Evolutionary conservation across 2,888 invertebrate species (phyloP).

Genomic region (Drosophila cracens): DNA sequence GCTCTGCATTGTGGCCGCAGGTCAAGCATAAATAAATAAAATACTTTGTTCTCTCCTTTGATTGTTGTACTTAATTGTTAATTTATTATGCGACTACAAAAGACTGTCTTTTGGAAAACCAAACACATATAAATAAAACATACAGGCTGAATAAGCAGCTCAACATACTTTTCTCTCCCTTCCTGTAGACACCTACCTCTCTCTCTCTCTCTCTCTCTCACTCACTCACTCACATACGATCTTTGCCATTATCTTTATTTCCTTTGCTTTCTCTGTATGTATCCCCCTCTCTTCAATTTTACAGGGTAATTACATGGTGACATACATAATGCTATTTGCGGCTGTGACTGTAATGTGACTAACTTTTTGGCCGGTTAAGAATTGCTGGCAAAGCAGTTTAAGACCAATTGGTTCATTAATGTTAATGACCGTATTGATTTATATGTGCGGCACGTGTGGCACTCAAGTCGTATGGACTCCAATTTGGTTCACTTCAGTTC

Average conservation of each 20-base stretch:
- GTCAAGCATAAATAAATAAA: slow-evolving; percentile 20
- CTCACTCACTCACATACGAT: neutral
- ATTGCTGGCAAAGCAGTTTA: slow-evolving; percentile 44
- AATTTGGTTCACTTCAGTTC: neutral
- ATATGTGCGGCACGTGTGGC: slow-evolving; percentile 56
- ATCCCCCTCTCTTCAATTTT: neutral
- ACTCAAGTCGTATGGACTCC: slow-evolving; percentile 34
- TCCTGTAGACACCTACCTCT: no score
- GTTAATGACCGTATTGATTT: slow-evolving; percentile 61
- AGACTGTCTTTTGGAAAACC: neutral
- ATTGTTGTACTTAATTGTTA: neutral
- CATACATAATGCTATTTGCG: neutral
- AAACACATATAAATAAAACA: neutral
- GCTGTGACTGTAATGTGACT: slow-evolving; percentile 11
- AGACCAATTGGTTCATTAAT: slow-evolving; percentile 53
- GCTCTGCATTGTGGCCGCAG: slow-evolving; percentile 15
- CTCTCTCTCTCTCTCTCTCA: neutral
- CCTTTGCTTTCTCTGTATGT: neutral
- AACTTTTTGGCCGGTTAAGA: slow-evolving; percentile 32
- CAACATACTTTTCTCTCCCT: neutral
- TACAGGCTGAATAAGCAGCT: neutral
- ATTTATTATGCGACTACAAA: slow-evolving; percentile 2
- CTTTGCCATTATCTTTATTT: neutral
- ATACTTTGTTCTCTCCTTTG: slow-evolving; percentile 1
- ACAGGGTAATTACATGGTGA: slow-evolving; percentile 28